Percentiles rank a stretch among this genome's conserved stretches.
Conservation (phyloP, 2,888 invertebrate genomes). For the Argynnis bischoffii region DNA sequence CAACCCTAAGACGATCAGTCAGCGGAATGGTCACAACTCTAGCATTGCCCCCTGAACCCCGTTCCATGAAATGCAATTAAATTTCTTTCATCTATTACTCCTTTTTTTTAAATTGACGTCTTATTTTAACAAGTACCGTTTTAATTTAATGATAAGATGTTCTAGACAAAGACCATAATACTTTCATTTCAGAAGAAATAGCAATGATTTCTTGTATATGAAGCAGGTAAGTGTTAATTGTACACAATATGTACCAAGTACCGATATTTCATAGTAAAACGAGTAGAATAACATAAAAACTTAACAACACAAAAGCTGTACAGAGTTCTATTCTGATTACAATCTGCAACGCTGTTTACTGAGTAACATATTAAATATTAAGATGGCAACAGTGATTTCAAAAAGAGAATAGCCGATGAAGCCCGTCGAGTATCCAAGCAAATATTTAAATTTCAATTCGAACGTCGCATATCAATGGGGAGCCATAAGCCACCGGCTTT, state of each 20-base stretch:
- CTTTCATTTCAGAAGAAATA: neutral
- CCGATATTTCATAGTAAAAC: no score
- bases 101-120: neutral
- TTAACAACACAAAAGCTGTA: neutral
- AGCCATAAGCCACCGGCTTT: constrained; percentile 80
- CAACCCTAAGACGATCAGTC: constrained; percentile 38
- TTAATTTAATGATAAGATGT: neutral
- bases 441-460: constrained; percentile 83
- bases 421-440: constrained; percentile 72
- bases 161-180: no score
- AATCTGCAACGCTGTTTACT: constrained; percentile 34
- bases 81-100: constrained; percentile 43
- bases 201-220: no score
- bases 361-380: constrained; percentile 72
- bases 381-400: constrained; percentile 72
- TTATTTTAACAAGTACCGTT: neutral
- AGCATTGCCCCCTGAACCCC: constrained; percentile 61
- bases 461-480: constrained; percentile 82
- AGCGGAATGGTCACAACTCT: constrained; percentile 50
- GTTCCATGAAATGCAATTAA: constrained; percentile 63
- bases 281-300: no score
- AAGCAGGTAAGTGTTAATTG: no score
- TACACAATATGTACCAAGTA: no score
- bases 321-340: constrained; percentile 26
- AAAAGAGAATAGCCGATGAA: constrained; percentile 74